phyloP scores from a whole-genome alignment of 2,113 vertebrate genomes.

The Solea solea region DNA sequence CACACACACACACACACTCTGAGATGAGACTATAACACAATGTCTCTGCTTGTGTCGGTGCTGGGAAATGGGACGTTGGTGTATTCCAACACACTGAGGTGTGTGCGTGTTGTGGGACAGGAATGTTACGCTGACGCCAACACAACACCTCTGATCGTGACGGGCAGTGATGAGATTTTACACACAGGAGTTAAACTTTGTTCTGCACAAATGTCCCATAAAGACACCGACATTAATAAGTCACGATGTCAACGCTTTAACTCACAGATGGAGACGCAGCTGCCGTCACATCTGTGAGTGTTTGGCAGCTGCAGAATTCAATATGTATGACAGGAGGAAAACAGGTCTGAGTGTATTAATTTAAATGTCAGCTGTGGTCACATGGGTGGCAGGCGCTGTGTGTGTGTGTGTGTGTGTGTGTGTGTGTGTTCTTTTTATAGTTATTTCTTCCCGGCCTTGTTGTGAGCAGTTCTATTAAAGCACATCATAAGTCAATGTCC shows the following conservation, averaged over 20 bases:
- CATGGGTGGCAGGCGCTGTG: constrained; percentile 33
- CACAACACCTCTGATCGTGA: background rate
- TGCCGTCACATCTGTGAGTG: constrained; percentile 68
- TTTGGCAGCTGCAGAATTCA: constrained; percentile 65
- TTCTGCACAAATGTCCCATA: constrained; percentile 31
- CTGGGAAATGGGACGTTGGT: background rate
- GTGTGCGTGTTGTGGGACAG: background rate
- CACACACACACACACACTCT: background rate
- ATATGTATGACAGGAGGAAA: constrained; percentile 53
- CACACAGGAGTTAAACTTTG: constrained; percentile 1
- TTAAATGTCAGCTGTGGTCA: constrained; percentile 59
- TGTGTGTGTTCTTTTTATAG: constrained; percentile 7
- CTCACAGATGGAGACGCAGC: constrained; percentile 59
- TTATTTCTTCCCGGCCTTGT: constrained; percentile 26
- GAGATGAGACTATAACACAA: background rate
- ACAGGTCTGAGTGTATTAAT: constrained; percentile 53
- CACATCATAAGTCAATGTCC: constrained; percentile 49
- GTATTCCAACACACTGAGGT: background rate
- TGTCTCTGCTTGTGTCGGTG: background rate
- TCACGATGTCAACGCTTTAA: constrained; percentile 43
- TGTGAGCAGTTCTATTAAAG: constrained; percentile 53
- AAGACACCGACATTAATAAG: constrained; percentile 46
- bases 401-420: constrained; percentile 7
- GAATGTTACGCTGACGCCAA: background rate
- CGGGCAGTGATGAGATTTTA: background rate